Percentiles rank a stretch among this genome's conserved stretches.
Conservation (phyloP, 2,797 vertebrate genomes). For the Pangasius larnaudii region DNA sequence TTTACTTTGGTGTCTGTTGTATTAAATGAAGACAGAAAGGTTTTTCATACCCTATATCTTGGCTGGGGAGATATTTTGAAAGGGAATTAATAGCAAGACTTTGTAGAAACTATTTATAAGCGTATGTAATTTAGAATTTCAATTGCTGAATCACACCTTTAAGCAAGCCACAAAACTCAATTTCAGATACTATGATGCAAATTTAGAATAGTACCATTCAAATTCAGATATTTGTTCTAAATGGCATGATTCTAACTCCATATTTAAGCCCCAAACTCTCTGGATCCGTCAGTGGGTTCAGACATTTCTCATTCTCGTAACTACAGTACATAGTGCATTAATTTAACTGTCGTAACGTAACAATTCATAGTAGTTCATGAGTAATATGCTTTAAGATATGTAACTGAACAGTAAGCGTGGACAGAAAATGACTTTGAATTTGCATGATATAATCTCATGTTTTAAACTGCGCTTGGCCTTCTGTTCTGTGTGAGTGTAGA, state of each 20-base stretch:
- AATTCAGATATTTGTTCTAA: not conserved
- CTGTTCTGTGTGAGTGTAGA: not conserved
- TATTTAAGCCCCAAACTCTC: not conserved
- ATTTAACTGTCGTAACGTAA: not conserved
- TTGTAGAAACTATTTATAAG: not conserved
- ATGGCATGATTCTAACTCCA: not conserved
- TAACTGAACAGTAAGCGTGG: not conserved
- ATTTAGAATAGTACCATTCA: not conserved
- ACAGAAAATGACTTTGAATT: not conserved
- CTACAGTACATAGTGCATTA: not conserved
- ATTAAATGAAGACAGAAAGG: not conserved
- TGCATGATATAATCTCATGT: not conserved
- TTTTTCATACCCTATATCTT: not conserved
- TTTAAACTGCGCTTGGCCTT: not conserved
- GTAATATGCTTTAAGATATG: not conserved
- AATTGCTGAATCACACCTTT: not conserved
- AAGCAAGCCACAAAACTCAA: too few species aligned
- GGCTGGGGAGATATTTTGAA: not conserved
- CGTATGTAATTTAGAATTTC: not conserved
- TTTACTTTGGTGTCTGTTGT: not conserved
- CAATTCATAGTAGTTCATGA: conserved; percentile 7
- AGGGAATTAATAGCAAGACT: not conserved
- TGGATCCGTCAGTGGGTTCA: not conserved
- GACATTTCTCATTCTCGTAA: not conserved
- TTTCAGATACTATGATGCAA: not conserved